A percentile compares a stretch with the other conserved stretches of the same genome.
Conservation (phyloP, 2,113 vertebrate species). For the Turdus rufiventris region DNA sequence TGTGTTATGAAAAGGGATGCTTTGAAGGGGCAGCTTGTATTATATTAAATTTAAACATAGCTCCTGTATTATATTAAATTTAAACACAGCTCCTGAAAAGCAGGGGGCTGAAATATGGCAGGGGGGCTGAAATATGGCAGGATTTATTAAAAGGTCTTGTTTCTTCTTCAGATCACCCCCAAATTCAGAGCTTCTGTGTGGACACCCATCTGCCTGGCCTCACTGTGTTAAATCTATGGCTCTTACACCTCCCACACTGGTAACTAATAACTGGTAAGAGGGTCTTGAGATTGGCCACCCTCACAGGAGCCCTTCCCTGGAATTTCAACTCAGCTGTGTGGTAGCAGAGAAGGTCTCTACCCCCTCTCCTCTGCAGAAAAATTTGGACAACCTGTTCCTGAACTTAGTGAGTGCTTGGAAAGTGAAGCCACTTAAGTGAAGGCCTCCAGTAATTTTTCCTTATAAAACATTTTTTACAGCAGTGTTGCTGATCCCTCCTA, state of each 20-base stretch:
- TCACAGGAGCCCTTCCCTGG: not conserved
- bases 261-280: not conserved
- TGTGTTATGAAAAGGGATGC: not conserved
- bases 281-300: not conserved
- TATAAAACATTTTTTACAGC: not conserved
- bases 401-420: not conserved
- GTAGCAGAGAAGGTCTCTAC: not conserved
- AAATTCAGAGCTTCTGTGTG: not conserved
- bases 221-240: not conserved
- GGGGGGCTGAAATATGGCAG: not conserved
- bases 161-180: not conserved
- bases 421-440: not conserved
- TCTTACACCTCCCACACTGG: not conserved
- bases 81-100: not conserved
- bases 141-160: not conserved
- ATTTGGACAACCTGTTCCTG: not conserved
- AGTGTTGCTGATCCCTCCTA: not conserved
- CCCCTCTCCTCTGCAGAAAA: not conserved
- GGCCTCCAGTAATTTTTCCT: not conserved
- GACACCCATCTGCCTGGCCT: not conserved
- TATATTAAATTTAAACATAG: not conserved
- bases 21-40: not conserved
- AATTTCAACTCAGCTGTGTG: not conserved
- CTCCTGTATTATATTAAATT: not conserved
- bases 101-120: not conserved